These are phyloP conservation scores for Apodemia mormo DNA, from an alignment of 2,888 invertebrate genomes.

Conservation along the genomic window DNA sequence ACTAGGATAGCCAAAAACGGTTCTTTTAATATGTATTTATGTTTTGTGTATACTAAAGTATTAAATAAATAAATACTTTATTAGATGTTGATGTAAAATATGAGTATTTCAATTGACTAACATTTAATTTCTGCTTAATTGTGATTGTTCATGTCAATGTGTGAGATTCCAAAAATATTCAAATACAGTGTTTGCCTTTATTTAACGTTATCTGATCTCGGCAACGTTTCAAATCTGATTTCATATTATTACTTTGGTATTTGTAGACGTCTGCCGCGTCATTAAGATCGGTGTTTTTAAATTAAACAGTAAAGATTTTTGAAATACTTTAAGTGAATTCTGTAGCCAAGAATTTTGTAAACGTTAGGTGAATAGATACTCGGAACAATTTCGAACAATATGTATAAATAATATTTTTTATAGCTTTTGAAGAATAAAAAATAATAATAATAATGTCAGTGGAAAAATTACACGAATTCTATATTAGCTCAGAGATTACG, in stretches of 20 bases:
- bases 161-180: background rate
- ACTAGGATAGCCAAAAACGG: no score
- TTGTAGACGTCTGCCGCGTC: background rate
- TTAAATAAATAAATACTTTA: no score
- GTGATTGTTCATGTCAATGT: background rate
- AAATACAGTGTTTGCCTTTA: background rate
- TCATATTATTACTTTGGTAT: conserved; percentile 1
- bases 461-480: no score
- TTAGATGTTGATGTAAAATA: no score
- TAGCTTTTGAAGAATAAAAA: no score
- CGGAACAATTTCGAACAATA: no score
- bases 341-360: background rate
- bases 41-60: no score
- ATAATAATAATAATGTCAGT: no score
- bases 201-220: conserved; percentile 3
- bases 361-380: background rate
- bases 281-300: conserved; percentile 1
- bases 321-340: background rate
- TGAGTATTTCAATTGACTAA: no score
- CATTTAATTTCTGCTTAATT: background rate
- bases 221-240: conserved; percentile 13
- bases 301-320: conserved; percentile 4
- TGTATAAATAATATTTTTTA: no score
- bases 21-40: no score
- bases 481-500: no score